phyloP scores from a whole-genome alignment of 2,888 invertebrate genomes.

The Gnatocerus cornutus region DNA sequence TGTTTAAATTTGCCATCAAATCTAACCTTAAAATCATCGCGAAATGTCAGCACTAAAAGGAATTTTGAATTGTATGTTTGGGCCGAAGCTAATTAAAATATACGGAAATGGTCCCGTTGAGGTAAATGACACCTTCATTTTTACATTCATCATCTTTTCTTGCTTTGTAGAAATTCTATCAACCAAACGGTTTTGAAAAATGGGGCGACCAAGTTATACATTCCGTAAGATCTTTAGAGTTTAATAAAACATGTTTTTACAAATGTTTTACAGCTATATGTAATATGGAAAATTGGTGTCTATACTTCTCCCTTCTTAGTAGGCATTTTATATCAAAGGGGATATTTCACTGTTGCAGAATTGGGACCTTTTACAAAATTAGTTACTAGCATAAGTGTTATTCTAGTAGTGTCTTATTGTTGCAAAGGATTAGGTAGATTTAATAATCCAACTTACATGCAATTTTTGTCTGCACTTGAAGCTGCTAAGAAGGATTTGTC shows the following conservation, averaged over 20 bases:
- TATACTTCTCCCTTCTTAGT: constrained; percentile 85
- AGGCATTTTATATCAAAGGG: constrained; percentile 81
- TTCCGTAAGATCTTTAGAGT: constrained; percentile 73
- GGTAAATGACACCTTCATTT: constrained; percentile 47
- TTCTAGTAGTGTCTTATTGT: constrained; percentile 79
- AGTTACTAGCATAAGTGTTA: constrained; percentile 78
- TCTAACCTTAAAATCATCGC: constrained; percentile 44
- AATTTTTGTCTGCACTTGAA: constrained; percentile 78
- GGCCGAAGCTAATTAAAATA: constrained; percentile 82
- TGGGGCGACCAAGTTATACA: constrained; percentile 83
- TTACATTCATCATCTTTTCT: not conserved
- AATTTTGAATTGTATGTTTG: constrained; percentile 79
- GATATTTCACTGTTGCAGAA: constrained; percentile 76
- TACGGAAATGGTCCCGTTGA: constrained; percentile 78
- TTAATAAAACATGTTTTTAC: not conserved
- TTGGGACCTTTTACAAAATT: constrained; percentile 75
- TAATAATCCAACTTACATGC: constrained; percentile 79
- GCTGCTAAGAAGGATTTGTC: constrained; percentile 68
- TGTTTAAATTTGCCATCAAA: constrained; percentile 8
- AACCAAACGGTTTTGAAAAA: constrained; percentile 80
- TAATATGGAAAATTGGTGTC: constrained; percentile 80
- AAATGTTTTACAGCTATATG: constrained; percentile 72
- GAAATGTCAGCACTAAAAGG: constrained; percentile 71
- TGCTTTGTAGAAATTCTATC: constrained; percentile 77
- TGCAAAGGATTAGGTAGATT: constrained; percentile 81